Base-by-base conservation (phyloP, 2,797 vertebrate species). In the Pangasius larnaudii region DNA sequence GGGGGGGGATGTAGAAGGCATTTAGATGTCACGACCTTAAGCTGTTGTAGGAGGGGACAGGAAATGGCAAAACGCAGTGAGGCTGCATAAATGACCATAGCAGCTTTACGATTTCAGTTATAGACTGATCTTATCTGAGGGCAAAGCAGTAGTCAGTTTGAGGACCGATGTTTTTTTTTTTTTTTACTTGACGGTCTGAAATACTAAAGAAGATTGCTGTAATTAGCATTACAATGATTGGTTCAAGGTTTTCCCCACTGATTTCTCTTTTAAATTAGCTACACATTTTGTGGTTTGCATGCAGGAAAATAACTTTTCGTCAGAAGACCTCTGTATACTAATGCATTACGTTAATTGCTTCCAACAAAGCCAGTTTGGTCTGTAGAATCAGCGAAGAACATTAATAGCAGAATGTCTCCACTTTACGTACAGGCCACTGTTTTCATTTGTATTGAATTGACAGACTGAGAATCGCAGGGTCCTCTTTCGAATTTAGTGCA, bases 31-130 rank as follows among this genome's bases (percentile, higher is more conserved):
- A 79, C 6, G 69, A 89, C 88, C 91, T 78, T 84, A 63, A 42
- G 53, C 53, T 69, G 86, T 88, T 86, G 80, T 87, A 88, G 90
- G 90, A 90, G 88, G 85, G 83, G 85, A 91, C 91, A 90, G 91
- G 90, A 91, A 91, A 90, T 91, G 79, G 86, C 88, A 86, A 53
- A 53, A 84, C 74, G 61, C 88, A 88, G 61, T 79, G 42, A 84
- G 87, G 36, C 78, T 63, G 88, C 65, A 61, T 89, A 87, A 89
- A 88, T 86, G 75, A 72, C 85, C 80, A n/a, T 27, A 82, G 33
- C 71, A 69, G 84, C 59, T 78, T 30, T 71, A 69, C 65, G 80
- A 85, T 67, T 83, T 80, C 51, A 63, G 61, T 42, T 42, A 51
- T 56, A 80, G 86, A 27, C 53, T 16, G 59, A 51, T 46, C 24